Base-by-base conservation (phyloP, 2,113 vertebrate genomes). In the Brachypodius melanocephalos region DNA sequence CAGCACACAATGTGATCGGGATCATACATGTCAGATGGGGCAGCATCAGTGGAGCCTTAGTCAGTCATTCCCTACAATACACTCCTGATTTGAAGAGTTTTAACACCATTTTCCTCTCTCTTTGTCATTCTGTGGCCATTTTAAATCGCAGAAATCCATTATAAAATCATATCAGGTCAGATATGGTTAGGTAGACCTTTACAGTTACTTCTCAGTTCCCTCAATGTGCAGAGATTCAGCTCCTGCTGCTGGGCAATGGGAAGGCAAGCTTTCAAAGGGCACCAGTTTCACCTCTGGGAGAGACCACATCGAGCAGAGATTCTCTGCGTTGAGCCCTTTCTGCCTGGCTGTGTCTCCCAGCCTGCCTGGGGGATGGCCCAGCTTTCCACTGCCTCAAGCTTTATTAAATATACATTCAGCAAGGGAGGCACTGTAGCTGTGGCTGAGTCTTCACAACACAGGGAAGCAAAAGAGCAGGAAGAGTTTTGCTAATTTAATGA, bases 11-110 rank as follows among this genome's bases (percentile, higher is more conserved):
- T 3, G 6, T 12, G 29, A 14, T 34, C 45, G 5, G 22, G 26
- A 71, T 66, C 46, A 42, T 17, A 32, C 0, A 0, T 40, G 18
- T 38, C 26, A 71, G 25, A 46, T 38, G 18, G 20, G 40, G 1
- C 66, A 93, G 26, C 14, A 51, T 43, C 34, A 63, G 12, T 36
- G 48, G 16, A 88, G 5, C 6, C 10, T 66, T 63, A 71, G 31
- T 58, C 66, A 72, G 52, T 71, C 14, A 55, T 63, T 82, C 36
- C 18, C 15, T 82, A 24, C 5, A 71, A 91, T n/a, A 12, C 1
- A 1, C 3, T 49, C n/a, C 57, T 36, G 11, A 46, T 66, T 13
- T 57, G 34, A 58, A 74, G 63, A 54, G 2, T 25, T 55, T 42
- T 61, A 62, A 54, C 17, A 9, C 26, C 1, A 15, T 74, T 93